Evolutionary conservation across 1,140 invertebrate species (phyloP), one percentile per base, ranked within the genome.

Genomic region (Aphis craccivora): DNA sequence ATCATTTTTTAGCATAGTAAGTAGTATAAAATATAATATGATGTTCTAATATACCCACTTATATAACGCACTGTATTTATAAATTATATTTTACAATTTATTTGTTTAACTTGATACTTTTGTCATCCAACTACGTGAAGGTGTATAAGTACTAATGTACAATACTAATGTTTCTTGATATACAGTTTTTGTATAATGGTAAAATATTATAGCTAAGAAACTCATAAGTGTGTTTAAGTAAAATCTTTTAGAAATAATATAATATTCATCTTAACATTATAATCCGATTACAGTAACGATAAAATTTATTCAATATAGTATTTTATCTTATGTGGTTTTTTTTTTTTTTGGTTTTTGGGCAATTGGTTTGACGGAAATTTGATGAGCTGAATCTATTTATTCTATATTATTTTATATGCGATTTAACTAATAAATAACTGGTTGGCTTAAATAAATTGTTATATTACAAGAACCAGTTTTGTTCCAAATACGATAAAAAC

Each of bases 401-500:
- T n/a, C 60, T 76, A 76, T 76, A 76, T 23, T 51, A 51, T 18
- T 51, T 14, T 51, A 40, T n/a, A n/a, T 22, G 6, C 3, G 37
- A 23, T 40, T 40, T 40, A 83, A 22, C 81, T 83, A 23, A 20
- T 83, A 83, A 83, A 83, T 83, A 83, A 83, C 81, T 40, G 83
- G 83, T 88, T n/a, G 86, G 35, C 51, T 88, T 88, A 88, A 88
- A 88, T 48, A 30, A 51, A 88, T 88, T 14, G 6, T 48, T 88
- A 48, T 51, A 48, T 51, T 88, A 20, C 6, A 48, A 88, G 30
- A 48, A 88, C 86, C 43, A 48, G 86, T 88, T 88, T 48, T 48
- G 86, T 88, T 48, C n/a, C 43, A 48, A 51, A 88, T 88, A 45
- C 43, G n/a, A 88, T 48, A 88, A 88, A 88, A 88, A 88, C 30